Conservation (phyloP, 1,140 invertebrate species). For the Drosophila azteca region DNA sequence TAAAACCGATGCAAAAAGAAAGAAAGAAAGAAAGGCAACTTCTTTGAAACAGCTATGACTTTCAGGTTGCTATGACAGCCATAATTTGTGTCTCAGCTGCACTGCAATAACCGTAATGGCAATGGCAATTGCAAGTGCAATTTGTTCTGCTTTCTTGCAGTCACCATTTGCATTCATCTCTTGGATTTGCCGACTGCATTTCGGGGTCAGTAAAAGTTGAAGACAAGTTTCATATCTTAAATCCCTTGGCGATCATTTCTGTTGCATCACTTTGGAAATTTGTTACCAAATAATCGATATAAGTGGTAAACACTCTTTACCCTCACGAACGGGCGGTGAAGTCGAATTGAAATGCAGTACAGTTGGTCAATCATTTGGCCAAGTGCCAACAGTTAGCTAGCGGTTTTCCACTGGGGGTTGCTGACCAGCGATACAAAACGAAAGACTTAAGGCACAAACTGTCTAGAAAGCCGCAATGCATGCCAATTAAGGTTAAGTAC, state of each 20-base stretch:
- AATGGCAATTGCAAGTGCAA: slow-evolving; percentile 52
- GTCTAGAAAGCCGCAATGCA: slow-evolving; percentile 49
- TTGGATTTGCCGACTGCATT: slow-evolving; percentile 34
- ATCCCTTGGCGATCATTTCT: too few relatives aligned
- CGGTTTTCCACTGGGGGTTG: slow-evolving; percentile 13
- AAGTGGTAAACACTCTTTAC: not conserved
- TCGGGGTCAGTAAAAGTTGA: slow-evolving; percentile 72
- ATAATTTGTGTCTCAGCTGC: slow-evolving; percentile 51
- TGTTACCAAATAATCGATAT: slow-evolving; percentile 57
- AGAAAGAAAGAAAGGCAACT: too few relatives aligned
- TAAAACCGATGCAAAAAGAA: slow-evolving; percentile 21
- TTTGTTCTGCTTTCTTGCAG: slow-evolving; percentile 75
- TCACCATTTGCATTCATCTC: slow-evolving; percentile 18
- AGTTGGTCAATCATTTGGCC: slow-evolving; percentile 7
- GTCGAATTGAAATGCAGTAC: slow-evolving; percentile 63
- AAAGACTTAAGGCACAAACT: slow-evolving; percentile 74
- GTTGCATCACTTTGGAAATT: slow-evolving; percentile 17
- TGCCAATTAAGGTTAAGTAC: slow-evolving; percentile 39
- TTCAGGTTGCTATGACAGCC: slow-evolving; percentile 26
- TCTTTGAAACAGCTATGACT: not conserved
- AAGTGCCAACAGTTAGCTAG: slow-evolving; percentile 22
- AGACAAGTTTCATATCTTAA: too few relatives aligned
- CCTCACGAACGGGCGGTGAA: not conserved
- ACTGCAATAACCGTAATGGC: slow-evolving; percentile 31
- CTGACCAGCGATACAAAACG: slow-evolving; percentile 52